Conservation (phyloP, 2,113 vertebrate genomes). For the Pachycephala philippinensis region DNA sequence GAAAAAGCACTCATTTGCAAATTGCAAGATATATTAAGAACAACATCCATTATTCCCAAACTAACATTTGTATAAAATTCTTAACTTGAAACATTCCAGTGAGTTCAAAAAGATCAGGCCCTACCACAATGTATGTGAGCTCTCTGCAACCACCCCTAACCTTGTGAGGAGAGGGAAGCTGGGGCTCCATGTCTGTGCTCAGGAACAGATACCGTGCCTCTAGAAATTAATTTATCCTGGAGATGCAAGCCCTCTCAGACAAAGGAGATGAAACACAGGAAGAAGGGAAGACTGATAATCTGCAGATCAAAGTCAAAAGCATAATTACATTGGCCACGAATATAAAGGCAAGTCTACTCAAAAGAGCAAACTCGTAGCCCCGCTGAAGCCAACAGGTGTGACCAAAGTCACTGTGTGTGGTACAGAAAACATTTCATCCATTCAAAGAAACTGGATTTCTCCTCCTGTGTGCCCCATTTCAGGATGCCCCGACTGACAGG, state of each 20-base stretch:
- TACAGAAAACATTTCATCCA: background rate
- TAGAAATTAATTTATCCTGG: background rate
- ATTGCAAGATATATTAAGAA: background rate
- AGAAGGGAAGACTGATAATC: background rate
- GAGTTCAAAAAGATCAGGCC: background rate
- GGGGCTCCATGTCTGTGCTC: background rate
- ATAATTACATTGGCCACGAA: background rate
- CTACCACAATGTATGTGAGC: fast-evolving
- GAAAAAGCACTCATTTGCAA: background rate
- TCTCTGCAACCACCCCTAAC: background rate
- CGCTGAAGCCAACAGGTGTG: background rate
- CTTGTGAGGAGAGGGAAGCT: background rate
- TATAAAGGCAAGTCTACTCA: background rate
- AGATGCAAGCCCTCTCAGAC: background rate
- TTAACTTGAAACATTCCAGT: background rate
- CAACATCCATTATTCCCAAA: background rate
- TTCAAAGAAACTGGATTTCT: background rate
- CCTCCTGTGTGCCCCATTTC: background rate
- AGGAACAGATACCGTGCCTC: background rate
- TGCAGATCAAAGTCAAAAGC: background rate
- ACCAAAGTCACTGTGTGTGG: background rate
- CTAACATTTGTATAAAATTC: background rate
- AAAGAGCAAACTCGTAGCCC: background rate
- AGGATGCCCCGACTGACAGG: background rate
- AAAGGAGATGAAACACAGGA: background rate